Evolutionary conservation across 2,113 vertebrate genomes (phyloP).

Genomic region (Chaetodon trifascialis): DNA sequence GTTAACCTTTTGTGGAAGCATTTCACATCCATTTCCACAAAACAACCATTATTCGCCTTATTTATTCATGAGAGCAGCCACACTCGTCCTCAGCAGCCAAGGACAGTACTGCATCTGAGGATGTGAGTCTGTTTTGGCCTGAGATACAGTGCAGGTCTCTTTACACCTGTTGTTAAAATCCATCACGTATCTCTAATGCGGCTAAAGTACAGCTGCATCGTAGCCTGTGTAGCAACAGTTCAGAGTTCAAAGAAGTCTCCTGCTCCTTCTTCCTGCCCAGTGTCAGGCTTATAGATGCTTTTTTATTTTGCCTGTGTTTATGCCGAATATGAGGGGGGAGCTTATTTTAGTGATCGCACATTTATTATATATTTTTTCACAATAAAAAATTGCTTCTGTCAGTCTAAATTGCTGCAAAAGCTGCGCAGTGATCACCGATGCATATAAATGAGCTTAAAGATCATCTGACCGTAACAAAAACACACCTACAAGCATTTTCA

Average conservation of each 20-base stretch:
- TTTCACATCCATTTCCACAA: slow-evolving; percentile 45
- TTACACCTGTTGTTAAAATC: not conserved
- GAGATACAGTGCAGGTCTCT: not conserved
- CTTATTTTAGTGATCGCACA: not conserved
- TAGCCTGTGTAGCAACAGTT: not conserved
- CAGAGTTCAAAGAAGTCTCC: not conserved
- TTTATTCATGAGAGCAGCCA: slow-evolving; percentile 57
- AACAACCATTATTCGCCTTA: slow-evolving; percentile 53
- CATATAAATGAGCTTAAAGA: not conserved
- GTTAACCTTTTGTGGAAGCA: slow-evolving; percentile 65
- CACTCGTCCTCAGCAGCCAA: slow-evolving; percentile 17
- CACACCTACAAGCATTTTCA: not conserved
- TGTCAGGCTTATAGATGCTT: not conserved
- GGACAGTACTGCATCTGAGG: slow-evolving; percentile 32
- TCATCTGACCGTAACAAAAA: not conserved
- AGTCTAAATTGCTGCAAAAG: too few species aligned
- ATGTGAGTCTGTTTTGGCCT: not conserved
- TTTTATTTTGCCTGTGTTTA: not conserved
- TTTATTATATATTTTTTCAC: not conserved
- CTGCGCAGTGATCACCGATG: not conserved
- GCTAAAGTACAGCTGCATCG: not conserved
- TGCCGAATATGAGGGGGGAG: not conserved
- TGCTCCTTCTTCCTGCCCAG: not conserved
- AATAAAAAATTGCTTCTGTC: too few species aligned
- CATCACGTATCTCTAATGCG: not conserved